Conservation (phyloP, 2,797 vertebrate genomes). For the Mormyrus hasselquistii region DNA sequence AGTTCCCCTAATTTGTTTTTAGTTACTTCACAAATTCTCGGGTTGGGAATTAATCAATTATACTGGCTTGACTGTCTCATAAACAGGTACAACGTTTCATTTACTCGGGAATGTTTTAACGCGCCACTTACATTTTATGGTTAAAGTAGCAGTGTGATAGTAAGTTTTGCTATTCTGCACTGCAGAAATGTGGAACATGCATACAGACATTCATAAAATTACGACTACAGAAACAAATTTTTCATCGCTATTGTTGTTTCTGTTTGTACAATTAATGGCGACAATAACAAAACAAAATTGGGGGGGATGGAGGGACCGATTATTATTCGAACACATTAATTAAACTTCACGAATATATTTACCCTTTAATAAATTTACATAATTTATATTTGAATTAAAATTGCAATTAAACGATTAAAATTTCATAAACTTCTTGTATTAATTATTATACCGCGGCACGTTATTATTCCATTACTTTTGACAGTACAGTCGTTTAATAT, state of each 20-base stretch:
- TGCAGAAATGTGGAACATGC: background rate
- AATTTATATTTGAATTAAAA: background rate
- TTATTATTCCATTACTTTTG: background rate
- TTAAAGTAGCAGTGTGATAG: background rate
- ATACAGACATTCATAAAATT: background rate
- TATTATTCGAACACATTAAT: background rate
- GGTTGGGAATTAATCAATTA: slow-evolving; percentile 68
- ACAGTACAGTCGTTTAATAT: background rate
- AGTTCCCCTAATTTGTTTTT: slow-evolving; percentile 69
- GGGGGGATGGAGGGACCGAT: background rate
- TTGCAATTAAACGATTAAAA: background rate
- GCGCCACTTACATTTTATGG: background rate
- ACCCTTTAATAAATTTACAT: background rate
- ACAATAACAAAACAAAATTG: background rate
- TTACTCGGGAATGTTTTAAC: background rate
- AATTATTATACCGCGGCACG: background rate
- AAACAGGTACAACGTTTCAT: slow-evolving; percentile 44
- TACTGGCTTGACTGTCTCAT: slow-evolving; percentile 58
- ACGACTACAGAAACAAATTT: background rate
- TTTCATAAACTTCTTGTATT: background rate
- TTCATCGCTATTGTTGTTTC: background rate
- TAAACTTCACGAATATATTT: background rate
- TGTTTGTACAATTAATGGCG: background rate
- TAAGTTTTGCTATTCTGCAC: background rate
- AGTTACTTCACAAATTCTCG: slow-evolving; percentile 53